Conservation (phyloP, 1,140 invertebrate genomes). For the Lasioglossum albipes region DNA sequence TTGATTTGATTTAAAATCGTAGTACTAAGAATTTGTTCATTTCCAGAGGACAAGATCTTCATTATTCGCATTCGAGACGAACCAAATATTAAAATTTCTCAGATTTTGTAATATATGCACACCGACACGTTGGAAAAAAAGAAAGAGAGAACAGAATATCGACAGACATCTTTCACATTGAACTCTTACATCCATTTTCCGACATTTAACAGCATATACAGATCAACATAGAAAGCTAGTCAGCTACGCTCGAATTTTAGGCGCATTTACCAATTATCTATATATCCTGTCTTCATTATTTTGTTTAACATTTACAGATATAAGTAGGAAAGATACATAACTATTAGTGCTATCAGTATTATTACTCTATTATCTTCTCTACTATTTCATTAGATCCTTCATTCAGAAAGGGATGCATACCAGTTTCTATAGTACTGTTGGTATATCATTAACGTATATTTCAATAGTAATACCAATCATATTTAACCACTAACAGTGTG, state of each 20-base stretch:
- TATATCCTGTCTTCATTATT: slow-evolving; percentile 43
- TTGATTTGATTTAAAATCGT: no score
- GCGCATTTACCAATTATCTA: slow-evolving; percentile 50
- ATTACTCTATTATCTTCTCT: slow-evolving; percentile 50
- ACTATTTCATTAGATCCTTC: slow-evolving; percentile 41
- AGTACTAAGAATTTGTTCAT: no score
- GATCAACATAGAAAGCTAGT: slow-evolving; percentile 69
- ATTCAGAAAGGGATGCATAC: slow-evolving; percentile 22
- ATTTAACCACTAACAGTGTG: slow-evolving; percentile 19
- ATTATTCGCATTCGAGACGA: no score
- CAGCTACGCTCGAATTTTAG: slow-evolving; percentile 71
- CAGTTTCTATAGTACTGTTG: slow-evolving; percentile 34
- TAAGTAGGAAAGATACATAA: slow-evolving; percentile 60
- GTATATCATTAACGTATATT: slow-evolving; percentile 23
- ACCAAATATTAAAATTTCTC: neutral
- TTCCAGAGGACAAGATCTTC: no score
- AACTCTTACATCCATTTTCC: slow-evolving; percentile 42
- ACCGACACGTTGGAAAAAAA: neutral
- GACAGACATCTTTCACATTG: slow-evolving; percentile 28
- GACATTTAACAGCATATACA: slow-evolving; percentile 56
- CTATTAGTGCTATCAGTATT: slow-evolving; percentile 59
- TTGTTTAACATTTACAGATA: slow-evolving; percentile 44
- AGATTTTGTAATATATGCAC: neutral
- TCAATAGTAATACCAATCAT: neutral
- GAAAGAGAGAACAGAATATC: neutral